These are phyloP conservation scores for Azemiops feae DNA, from an alignment of 2,113 vertebrate species.

Conservation along the genomic window DNA sequence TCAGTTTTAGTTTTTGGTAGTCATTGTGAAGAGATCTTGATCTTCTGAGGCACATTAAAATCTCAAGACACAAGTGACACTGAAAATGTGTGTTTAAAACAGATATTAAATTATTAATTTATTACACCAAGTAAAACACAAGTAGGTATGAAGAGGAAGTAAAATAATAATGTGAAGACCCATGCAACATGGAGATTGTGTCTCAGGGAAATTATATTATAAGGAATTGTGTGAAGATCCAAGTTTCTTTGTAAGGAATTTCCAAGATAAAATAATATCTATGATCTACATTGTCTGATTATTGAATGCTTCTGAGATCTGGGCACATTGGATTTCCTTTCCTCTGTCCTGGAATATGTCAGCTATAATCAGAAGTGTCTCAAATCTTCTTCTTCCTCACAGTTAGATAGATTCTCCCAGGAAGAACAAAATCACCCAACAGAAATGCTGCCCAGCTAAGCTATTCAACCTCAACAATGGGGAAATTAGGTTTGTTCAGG, in stretches of 20 bases:
- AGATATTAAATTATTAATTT: neutral
- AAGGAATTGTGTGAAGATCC: neutral
- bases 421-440: neutral
- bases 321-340: neutral
- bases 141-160: neutral
- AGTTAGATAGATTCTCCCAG: neutral
- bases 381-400: neutral
- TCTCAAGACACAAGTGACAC: neutral
- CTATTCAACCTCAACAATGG: neutral
- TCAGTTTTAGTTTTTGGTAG: neutral
- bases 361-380: neutral
- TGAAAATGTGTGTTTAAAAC: neutral
- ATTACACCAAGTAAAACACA: neutral
- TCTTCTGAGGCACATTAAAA: neutral
- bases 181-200: neutral
- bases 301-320: neutral
- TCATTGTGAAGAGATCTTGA: neutral
- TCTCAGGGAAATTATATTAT: neutral
- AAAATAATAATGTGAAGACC: neutral
- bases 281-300: neutral
- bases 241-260: neutral
- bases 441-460: neutral
- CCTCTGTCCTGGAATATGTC: neutral
- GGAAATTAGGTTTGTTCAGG: neutral
- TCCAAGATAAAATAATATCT: neutral